Evolutionary conservation across 1,140 invertebrate species (phyloP).

Genomic region (Cryptotermes secundus): DNA sequence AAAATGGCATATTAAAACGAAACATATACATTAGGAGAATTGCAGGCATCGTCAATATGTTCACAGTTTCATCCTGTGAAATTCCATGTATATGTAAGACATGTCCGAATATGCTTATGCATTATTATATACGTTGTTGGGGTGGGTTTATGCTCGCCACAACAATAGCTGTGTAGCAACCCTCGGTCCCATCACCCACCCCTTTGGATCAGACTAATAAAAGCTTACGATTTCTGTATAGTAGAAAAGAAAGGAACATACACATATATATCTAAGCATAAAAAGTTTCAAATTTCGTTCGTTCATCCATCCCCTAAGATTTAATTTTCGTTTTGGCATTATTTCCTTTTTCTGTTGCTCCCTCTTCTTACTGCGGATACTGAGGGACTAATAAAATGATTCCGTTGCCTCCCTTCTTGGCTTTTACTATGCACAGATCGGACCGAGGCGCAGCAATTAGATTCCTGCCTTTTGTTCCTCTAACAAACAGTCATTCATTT

Average conservation of each 20-base stretch:
- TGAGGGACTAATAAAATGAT: neutral
- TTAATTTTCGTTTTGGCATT: slow-evolving; percentile 31
- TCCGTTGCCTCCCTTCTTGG: neutral
- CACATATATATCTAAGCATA: neutral
- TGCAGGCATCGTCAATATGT: no score
- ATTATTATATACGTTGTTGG: neutral
- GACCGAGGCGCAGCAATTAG: slow-evolving; percentile 1
- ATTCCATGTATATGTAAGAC: no score
- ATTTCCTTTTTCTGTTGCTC: slow-evolving; percentile 9
- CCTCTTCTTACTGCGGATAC: neutral
- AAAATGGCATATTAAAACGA: no score
- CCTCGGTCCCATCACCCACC: neutral
- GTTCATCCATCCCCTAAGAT: slow-evolving; percentile 26
- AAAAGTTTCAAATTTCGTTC: slow-evolving; percentile 32
- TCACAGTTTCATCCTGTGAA: no score
- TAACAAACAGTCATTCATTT: slow-evolving; percentile 22
- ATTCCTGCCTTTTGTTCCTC: slow-evolving; percentile 25
- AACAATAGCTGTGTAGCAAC: slow-evolving; percentile 13
- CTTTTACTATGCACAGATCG: neutral
- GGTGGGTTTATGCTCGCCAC: slow-evolving; percentile 13
- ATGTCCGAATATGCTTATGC: no score
- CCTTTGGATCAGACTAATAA: slow-evolving; percentile 19
- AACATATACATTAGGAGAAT: no score
- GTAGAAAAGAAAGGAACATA: slow-evolving; percentile 6
- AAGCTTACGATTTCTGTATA: slow-evolving; percentile 1